phyloP scores from a whole-genome alignment of 1,140 invertebrate species.

The Dendroctonus ponderosae region DNA sequence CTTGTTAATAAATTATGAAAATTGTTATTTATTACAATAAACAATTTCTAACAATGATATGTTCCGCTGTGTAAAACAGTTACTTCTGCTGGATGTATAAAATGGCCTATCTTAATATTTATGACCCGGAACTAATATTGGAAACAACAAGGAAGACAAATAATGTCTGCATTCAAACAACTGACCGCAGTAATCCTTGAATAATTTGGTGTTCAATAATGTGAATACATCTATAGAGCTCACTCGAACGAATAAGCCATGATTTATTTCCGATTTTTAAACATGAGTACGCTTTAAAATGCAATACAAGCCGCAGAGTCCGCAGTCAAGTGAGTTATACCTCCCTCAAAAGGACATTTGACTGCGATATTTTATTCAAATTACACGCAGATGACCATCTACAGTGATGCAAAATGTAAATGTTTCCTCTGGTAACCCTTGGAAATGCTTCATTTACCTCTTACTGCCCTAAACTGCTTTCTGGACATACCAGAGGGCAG shows the following conservation, averaged over 20 bases:
- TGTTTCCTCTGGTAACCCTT: constrained; percentile 44
- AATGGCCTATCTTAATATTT: not conserved
- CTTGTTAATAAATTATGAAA: too few species aligned
- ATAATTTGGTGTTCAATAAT: constrained; percentile 14
- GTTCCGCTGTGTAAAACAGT: too few species aligned
- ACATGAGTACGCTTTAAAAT: constrained; percentile 33
- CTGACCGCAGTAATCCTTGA: constrained; percentile 4
- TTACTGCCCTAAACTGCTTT: constrained; percentile 39
- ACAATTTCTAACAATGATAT: too few species aligned
- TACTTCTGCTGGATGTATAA: too few species aligned
- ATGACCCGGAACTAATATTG: constrained; percentile 17
- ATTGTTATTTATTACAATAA: too few species aligned
- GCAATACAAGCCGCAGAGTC: constrained; percentile 21
- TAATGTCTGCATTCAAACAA: constrained; percentile 11
- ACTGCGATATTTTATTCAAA: constrained; percentile 46
- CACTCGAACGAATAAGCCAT: constrained; percentile 23
- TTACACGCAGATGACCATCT: constrained; percentile 46
- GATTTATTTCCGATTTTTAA: constrained; percentile 38
- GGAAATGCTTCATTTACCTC: constrained; percentile 47
- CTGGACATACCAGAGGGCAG: constrained; percentile 16
- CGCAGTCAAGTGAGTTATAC: constrained; percentile 27
- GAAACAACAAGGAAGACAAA: constrained; percentile 1
- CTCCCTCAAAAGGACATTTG: constrained; percentile 34
- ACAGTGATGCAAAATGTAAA: constrained; percentile 49
- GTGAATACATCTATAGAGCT: constrained; percentile 15